Percentiles rank a stretch among this genome's conserved stretches.
Evolutionary conservation across 2,888 invertebrate species (phyloP).

Genomic region (Thera obeliscata): DNA sequence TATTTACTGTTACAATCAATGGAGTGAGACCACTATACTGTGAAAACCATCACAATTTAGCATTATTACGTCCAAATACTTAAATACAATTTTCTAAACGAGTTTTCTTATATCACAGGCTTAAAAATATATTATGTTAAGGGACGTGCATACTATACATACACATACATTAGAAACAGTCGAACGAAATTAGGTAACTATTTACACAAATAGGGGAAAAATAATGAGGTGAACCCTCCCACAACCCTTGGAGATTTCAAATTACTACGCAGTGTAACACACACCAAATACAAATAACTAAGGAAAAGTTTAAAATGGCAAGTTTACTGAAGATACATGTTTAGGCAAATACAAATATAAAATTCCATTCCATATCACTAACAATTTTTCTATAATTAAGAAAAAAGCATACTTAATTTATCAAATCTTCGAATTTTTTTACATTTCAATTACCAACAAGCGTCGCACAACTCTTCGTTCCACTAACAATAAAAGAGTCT

Average conservation of each 20-base stretch:
- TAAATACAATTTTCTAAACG: conserved; percentile 74
- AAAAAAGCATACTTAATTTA: conserved; percentile 73
- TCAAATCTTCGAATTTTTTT: conserved; percentile 61
- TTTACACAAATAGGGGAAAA: conserved; percentile 84
- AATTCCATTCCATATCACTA: conserved; percentile 63
- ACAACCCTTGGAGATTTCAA: conserved; percentile 83
- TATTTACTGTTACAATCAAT: conserved; percentile 22
- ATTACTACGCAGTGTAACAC: conserved; percentile 68
- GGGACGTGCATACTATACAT: conserved; percentile 83
- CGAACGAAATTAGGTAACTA: conserved; percentile 81
- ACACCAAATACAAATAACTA: conserved; percentile 46
- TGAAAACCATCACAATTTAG: conserved; percentile 45
- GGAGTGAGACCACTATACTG: conserved; percentile 29
- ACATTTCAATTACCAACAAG: conserved; percentile 75
- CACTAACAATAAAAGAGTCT: conserved; percentile 66
- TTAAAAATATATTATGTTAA: conserved; percentile 79
- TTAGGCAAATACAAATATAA: conserved; percentile 57
- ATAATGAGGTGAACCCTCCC: conserved; percentile 83
- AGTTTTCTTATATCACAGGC: conserved; percentile 82
- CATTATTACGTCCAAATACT: conserved; percentile 61
- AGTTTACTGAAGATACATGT: conserved; percentile 35
- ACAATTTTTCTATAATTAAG: conserved; percentile 69
- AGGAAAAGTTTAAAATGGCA: conserved; percentile 29
- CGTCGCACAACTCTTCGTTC: conserved; percentile 72
- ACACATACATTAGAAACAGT: conserved; percentile 76